Base-by-base conservation (phyloP, 2,797 vertebrate species). In the Oceanodroma leucorhoa region DNA sequence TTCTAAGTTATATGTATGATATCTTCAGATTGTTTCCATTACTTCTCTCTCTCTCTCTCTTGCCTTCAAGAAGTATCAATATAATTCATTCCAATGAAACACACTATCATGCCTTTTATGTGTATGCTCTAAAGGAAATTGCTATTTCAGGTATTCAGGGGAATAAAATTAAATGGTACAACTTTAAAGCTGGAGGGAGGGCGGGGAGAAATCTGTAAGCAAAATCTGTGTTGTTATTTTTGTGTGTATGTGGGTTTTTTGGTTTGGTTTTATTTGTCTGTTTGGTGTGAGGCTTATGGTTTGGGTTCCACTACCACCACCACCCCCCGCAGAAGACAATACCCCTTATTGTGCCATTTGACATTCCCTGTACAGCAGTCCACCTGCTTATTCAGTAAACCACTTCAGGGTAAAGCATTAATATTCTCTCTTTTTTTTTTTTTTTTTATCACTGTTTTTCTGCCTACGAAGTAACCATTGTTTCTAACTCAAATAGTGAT, bases 71-170 rank as follows among this genome's bases (percentile, higher is more conserved):
- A 90, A 57, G 61, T 65, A 90, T 61, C 86, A 43, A 51, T 72
- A 26, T 60, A 82, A 92, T 93, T 95, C 60, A 73, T 92, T 93
- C 55, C 65, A 75, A 0, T 80, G 48, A 82, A n/a, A 75, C 24
- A 61, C 11, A 4, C 72, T 58, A 8, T 55, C 53, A 9, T 83
- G 89, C 12, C 67, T 94, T 80, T 70, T 58, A 43, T 78, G n/a
- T 83, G 55, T 77, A 8, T 83, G 82, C 61, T 53, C 50, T 82
- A 50, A 90, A 92, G 87, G 78, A 94, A 97, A 78, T 77, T 60
- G 32, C 32, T 58, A n/a, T 64, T 82, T 91, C 14, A 51, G 16
- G 9, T 46, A 32, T 64, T 71, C 24, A 27, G 30, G 65, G 36
- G 24, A 83, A 57, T 75, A 48, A 70, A 91, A 70, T 60, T 6